phyloP scores from a whole-genome alignment of 2,888 invertebrate genomes.

The Pristionchus arcanus region DNA sequence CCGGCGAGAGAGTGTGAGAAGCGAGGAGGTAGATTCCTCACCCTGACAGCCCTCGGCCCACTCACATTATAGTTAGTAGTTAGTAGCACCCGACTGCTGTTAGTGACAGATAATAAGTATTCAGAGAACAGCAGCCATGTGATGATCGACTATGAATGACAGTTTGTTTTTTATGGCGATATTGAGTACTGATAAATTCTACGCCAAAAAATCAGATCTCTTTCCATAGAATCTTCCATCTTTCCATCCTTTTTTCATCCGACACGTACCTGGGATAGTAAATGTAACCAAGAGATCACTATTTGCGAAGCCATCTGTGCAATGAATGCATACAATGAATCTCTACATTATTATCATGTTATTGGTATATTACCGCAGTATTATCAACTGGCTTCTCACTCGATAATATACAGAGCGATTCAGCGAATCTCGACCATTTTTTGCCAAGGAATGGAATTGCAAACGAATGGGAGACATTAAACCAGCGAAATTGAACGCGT shows the following conservation, averaged over 20 bases:
- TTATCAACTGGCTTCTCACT: neutral
- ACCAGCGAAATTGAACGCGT: neutral
- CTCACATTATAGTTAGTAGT: slow-evolving; percentile 15
- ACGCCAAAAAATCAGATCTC: too few relatives aligned
- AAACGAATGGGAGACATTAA: neutral
- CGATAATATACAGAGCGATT: neutral
- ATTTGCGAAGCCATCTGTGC: too few relatives aligned
- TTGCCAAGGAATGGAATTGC: neutral
- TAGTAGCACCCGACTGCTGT: neutral
- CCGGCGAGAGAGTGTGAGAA: neutral
- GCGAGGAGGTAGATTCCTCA: too few relatives aligned
- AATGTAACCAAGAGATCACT: too few relatives aligned
- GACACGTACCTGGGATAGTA: too few relatives aligned
- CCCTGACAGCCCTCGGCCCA: neutral
- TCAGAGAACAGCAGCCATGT: neutral
- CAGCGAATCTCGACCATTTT: neutral
- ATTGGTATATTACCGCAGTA: neutral
- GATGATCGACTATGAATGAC: too few relatives aligned
- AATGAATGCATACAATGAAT: too few relatives aligned
- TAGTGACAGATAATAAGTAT: neutral
- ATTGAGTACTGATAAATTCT: too few relatives aligned
- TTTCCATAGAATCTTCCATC: too few relatives aligned
- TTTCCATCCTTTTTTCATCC: too few relatives aligned
- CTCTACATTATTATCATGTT: too few relatives aligned
- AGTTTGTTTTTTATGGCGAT: too few relatives aligned